Conservation (phyloP, 1,140 invertebrate genomes). For the Phthorimaea operculella region DNA sequence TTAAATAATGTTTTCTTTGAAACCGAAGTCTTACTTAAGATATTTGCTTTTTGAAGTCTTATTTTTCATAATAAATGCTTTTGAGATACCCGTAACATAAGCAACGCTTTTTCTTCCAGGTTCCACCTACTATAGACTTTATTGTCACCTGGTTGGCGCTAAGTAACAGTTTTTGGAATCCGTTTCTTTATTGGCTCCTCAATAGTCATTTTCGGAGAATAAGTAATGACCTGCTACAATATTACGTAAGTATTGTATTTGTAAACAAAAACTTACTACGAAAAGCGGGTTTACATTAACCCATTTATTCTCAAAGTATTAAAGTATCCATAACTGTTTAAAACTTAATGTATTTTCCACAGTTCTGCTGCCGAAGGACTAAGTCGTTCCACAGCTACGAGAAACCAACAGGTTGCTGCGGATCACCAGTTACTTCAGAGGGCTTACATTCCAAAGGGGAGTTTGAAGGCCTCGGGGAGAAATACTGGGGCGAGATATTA, state of each 20-base stretch:
- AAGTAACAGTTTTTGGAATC: constrained; percentile 91
- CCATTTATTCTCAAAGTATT: too few relatives aligned
- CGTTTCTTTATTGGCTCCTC: constrained; percentile 87
- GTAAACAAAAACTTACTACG: neutral
- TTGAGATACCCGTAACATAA: neutral
- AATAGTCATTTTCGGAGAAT: constrained; percentile 86
- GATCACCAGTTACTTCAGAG: constrained; percentile 56
- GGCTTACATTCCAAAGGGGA: constrained; percentile 69
- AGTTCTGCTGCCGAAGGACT: constrained; percentile 59
- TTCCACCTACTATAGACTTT: constrained; percentile 83
- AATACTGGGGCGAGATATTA: constrained; percentile 81
- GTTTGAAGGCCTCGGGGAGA: constrained; percentile 77
- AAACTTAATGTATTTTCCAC: constrained; percentile 14
- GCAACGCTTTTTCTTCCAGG: constrained; percentile 57
- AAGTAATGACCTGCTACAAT: constrained; percentile 78
- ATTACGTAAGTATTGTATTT: constrained; percentile 71
- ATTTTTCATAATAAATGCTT: neutral
- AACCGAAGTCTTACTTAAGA: neutral
- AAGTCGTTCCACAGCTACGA: constrained; percentile 57
- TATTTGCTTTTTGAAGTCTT: neutral
- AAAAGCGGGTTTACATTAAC: too few relatives aligned
- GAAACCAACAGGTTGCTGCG: constrained; percentile 61
- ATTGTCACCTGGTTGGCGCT: constrained; percentile 85
- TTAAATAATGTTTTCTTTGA: neutral
- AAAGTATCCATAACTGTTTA: neutral